Evolutionary conservation across 2,113 vertebrate species (phyloP), one percentile per base, ranked within the genome.

Genomic region (Nyctibius bracteatus): DNA sequence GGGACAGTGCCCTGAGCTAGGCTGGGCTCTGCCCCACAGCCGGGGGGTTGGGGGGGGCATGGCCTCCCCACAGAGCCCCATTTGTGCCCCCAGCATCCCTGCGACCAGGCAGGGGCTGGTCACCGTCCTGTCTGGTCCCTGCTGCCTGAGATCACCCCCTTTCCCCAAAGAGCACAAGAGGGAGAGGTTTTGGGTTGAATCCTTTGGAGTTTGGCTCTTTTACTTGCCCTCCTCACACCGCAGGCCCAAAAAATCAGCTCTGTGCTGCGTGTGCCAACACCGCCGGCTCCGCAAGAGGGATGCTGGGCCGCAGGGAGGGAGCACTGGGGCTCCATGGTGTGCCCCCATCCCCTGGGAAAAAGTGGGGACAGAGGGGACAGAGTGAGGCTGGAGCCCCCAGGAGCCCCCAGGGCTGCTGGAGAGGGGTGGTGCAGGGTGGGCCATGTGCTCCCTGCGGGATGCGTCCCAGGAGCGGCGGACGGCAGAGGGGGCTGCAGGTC

Each of bases 401-500:
- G 27, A 33, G 52, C 63, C 33, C 14, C 35, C 79, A 39, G 39
- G 37, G 43, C 28, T 66, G 51, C 33, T 5, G 35, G 57, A 71
- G 44, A 2, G 15, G 47, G 16, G 37, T 2, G 4, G 16, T 4
- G 66, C 30, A 10, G 67, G 17, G 22, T 0, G 17, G 25, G 22
- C 6, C 12, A 7, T 0, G 37, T 13, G 44, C 8, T 79, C 51
- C 58, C 43, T 2, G 33, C 16, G 28, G 79, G 90, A 81, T 51
- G 79, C 35, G 12, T 55, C 72, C 85, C 18, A 25, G 83, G 93
- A 92, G 70, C 28, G 9, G 33, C 55, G 91, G 78, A 97, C 94
- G 70, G 97, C 91, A 97, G 96, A 95, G 95, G 96, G 96, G 96
- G 95, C 96, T 97, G 95, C 96, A 97, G 94, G 93, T 95, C 96